Evolutionary conservation across 2,888 invertebrate species (phyloP).

Genomic region (Pterostichus madidus): DNA sequence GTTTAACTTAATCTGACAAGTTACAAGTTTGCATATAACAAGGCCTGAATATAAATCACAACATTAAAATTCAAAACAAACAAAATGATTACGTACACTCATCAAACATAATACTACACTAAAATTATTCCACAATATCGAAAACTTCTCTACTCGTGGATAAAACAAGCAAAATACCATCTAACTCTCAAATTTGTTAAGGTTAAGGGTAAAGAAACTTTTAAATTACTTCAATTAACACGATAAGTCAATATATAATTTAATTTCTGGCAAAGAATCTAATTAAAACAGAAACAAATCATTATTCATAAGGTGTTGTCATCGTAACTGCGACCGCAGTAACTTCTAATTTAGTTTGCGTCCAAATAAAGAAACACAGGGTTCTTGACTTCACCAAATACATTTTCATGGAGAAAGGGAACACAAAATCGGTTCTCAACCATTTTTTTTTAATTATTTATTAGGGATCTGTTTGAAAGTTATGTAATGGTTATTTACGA

Average conservation of each 20-base stretch:
- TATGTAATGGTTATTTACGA: no score
- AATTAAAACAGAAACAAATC: slow-evolving; percentile 29
- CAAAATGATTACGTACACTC: background rate
- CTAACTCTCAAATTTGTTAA: no score
- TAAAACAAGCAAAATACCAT: slow-evolving; percentile 1
- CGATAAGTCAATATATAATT: background rate
- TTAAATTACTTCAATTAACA: slow-evolving; percentile 5
- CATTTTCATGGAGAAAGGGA: background rate
- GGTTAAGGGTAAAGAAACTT: no score
- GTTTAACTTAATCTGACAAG: slow-evolving; percentile 3
- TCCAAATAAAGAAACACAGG: slow-evolving; percentile 31
- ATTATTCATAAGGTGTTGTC: slow-evolving; percentile 23
- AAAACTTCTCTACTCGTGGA: background rate
- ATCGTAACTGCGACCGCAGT: background rate
- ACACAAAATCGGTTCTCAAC: background rate
- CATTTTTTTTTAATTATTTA: background rate
- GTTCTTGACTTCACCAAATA: slow-evolving; percentile 30
- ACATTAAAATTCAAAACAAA: slow-evolving; percentile 16
- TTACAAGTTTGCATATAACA: background rate
- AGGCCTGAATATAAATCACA: background rate
- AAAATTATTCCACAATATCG: no score
- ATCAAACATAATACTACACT: background rate
- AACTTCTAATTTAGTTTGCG: slow-evolving; percentile 37
- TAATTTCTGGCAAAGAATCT: background rate
- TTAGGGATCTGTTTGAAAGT: no score